A percentile compares a stretch with the other conserved stretches of the same genome.
Evolutionary conservation across 2,113 vertebrate genomes (phyloP).

Genomic region (Bufo bufo): DNA sequence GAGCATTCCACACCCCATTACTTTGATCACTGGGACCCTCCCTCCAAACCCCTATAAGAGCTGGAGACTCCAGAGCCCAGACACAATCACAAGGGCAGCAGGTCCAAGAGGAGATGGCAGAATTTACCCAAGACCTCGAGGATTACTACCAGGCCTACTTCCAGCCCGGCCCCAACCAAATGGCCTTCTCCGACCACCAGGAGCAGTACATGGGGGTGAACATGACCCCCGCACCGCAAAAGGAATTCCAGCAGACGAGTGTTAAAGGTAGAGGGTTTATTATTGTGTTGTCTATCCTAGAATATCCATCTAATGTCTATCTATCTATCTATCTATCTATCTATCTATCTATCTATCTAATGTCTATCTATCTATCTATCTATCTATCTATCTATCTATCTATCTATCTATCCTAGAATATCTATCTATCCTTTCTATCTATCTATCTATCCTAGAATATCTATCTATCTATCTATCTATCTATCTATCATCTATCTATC

Average conservation of each 20-base stretch:
- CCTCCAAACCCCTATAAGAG: not conserved
- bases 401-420: slow-evolving; percentile 9
- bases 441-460: slow-evolving; percentile 43
- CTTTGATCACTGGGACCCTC: not conserved
- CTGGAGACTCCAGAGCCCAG: not conserved
- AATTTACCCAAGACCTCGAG: not conserved
- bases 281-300: too few species aligned
- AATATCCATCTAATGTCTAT: not conserved
- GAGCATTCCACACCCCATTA: slow-evolving; percentile 16
- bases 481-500: slow-evolving; percentile 46
- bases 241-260: not conserved
- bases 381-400: slow-evolving; percentile 49
- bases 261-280: not conserved
- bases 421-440: slow-evolving; percentile 36
- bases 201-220: not conserved
- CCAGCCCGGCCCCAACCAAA: not conserved
- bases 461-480: not conserved
- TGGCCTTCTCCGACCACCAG: not conserved
- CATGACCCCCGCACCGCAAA: not conserved
- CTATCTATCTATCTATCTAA: slow-evolving; percentile 1
- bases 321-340: not conserved
- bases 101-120: not conserved
- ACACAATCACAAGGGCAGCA: not conserved
- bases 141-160: slow-evolving; percentile 17
- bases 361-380: not conserved